These are phyloP conservation scores for Crotalus horridus DNA, from an alignment of 2,113 vertebrate genomes.

Conservation along the genomic window DNA sequence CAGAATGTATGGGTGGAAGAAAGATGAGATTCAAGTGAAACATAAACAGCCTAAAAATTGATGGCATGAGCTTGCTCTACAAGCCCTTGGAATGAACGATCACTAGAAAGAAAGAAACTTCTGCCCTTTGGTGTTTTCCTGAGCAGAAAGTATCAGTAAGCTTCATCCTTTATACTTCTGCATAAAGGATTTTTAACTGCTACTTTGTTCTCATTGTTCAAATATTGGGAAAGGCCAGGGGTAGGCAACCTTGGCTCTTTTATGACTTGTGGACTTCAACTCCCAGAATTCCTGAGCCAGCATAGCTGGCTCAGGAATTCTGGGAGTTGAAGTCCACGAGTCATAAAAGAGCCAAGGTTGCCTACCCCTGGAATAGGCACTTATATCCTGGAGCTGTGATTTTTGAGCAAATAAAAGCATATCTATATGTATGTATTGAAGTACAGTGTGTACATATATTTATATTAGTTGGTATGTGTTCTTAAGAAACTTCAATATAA, in stretches of 20 bases:
- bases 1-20: background rate
- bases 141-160: background rate
- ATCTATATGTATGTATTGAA: background rate
- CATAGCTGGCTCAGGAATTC: too few relatives aligned
- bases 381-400: background rate
- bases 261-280: too few relatives aligned
- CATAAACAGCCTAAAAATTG: background rate
- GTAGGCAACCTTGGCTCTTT: too few relatives aligned
- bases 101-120: background rate
- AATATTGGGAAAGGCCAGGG: background rate
- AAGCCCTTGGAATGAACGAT: background rate
- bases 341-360: too few relatives aligned
- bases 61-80: background rate
- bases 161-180: background rate
- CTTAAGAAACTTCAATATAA: background rate
- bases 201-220: background rate
- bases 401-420: background rate
- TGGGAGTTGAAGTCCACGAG: too few relatives aligned
- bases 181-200: too few relatives aligned
- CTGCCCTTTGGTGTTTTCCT: background rate
- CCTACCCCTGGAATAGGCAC: too few relatives aligned
- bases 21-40: conserved; percentile 6
- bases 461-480: background rate
- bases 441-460: background rate
- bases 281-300: too few relatives aligned